Evolutionary conservation across 2,888 invertebrate species (phyloP).

Genomic region (Cremastobaeus sp.): DNA sequence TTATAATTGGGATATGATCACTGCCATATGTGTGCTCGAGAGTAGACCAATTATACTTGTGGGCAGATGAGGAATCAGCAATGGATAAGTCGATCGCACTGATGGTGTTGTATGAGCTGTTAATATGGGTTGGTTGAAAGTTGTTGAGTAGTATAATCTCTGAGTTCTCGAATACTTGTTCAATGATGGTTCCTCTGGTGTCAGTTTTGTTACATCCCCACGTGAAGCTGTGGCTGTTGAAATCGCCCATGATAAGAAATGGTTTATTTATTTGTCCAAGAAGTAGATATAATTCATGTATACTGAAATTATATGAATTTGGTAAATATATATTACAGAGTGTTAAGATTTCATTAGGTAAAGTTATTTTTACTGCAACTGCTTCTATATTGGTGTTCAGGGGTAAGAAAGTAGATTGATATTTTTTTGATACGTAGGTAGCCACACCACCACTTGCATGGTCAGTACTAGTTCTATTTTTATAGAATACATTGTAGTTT

Average conservation of each 20-base stretch:
- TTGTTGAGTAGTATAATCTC: conserved; percentile 33
- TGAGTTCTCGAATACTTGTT: conserved; percentile 4
- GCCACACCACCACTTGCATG: conserved; percentile 59
- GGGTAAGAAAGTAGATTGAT: conserved; percentile 23
- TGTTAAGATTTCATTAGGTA: conserved; percentile 1
- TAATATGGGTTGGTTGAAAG: conserved; percentile 55
- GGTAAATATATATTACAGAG: conserved; percentile 38
- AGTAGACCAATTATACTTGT: conserved; percentile 1
- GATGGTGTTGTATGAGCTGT: conserved; percentile 5
- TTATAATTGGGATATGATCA: conserved; percentile 60
- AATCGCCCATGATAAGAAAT: conserved; percentile 61
- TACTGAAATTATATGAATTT: conserved; percentile 13
- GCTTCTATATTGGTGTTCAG: conserved; percentile 54
- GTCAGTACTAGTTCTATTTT: conserved; percentile 33
- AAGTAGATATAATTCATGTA: not conserved
- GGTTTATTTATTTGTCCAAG: conserved; percentile 35
- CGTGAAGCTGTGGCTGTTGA: conserved; percentile 56
- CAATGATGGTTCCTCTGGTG: conserved; percentile 59
- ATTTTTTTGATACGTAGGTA: conserved; percentile 42
- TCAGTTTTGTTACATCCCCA: conserved; percentile 58
- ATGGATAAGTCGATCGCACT: conserved; percentile 60
- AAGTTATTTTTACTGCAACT: conserved; percentile 46
- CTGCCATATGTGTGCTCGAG: conserved; percentile 27
- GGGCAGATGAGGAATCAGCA: conserved; percentile 28
- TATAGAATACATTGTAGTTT: conserved; percentile 6